phyloP scores from a whole-genome alignment of 37 sponge, comb jelly and placozoan species.

The Lycopodina hypogea region DNA sequence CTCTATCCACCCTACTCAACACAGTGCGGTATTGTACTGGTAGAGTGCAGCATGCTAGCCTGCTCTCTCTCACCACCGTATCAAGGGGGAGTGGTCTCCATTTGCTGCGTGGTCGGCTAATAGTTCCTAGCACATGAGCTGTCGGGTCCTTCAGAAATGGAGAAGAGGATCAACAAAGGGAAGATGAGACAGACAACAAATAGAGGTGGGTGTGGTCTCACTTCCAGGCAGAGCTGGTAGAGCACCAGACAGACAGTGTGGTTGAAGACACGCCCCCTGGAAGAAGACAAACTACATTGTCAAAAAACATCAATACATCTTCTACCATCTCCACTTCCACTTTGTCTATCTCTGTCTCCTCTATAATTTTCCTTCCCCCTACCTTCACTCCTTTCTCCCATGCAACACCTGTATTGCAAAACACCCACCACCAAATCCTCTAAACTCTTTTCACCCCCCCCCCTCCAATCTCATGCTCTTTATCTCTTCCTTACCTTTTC shows the following conservation, averaged over 20 bases:
- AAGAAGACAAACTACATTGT: not conserved
- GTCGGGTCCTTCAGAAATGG: conserved; percentile 56
- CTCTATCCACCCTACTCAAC: too few relatives aligned
- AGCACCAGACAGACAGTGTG: conserved; percentile 82
- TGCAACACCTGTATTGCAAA: too few relatives aligned
- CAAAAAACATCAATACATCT: not conserved
- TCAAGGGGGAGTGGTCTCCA: conserved; percentile 96
- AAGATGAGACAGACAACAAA: not conserved
- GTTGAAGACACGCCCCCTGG: conserved; percentile 79
- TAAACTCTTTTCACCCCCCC: not conserved
- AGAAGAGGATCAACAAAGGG: not conserved
- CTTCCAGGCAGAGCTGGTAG: conserved; percentile 86
- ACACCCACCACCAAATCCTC: too few relatives aligned
- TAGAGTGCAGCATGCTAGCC: too few relatives aligned
- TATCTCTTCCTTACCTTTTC: conserved; percentile 62
- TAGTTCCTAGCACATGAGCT: conserved; percentile 70
- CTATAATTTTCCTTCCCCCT: not conserved
- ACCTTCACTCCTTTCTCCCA: not conserved
- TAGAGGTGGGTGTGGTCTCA: not conserved
- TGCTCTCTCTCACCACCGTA: conserved; percentile 95
- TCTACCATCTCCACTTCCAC: not conserved
- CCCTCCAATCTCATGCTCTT: not conserved
- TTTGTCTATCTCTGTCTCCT: not conserved
- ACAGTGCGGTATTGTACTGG: too few relatives aligned
- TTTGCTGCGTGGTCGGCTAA: conserved; percentile 75